Evolutionary conservation across 1,140 invertebrate genomes (phyloP).

Genomic region (Odontomachus brunneus): DNA sequence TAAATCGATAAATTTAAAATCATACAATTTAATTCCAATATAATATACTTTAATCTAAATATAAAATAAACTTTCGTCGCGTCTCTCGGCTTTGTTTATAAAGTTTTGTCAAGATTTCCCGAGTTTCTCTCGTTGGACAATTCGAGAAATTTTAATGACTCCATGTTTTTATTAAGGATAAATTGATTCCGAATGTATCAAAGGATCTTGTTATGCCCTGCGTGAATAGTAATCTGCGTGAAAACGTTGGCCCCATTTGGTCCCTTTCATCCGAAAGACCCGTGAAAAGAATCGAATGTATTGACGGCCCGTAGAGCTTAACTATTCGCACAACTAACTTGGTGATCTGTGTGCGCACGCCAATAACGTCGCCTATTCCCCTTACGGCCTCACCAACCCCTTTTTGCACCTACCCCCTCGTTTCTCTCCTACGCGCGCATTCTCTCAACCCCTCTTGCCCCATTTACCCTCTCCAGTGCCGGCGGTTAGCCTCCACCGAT

Average conservation of each 20-base stretch:
- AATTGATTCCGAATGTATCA: not conserved
- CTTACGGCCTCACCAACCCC: constrained; percentile 50
- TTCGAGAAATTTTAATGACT: not conserved
- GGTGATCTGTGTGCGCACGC: constrained; percentile 71
- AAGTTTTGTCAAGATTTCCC: not conserved
- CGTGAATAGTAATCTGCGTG: not conserved
- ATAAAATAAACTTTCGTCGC: not conserved
- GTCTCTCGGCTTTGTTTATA: not conserved
- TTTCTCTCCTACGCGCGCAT: constrained; percentile 64
- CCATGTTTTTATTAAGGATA: not conserved
- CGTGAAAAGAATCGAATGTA: constrained; percentile 36
- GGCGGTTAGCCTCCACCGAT: constrained; percentile 62
- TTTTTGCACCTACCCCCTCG: not conserved
- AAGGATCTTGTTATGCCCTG: not conserved
- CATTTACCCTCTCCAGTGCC: constrained; percentile 66
- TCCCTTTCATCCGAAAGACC: not conserved
- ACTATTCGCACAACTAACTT: constrained; percentile 72
- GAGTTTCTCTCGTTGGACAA: not conserved
- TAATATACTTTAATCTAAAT: too few species aligned
- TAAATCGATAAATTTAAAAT: not conserved
- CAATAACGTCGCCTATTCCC: constrained; percentile 69
- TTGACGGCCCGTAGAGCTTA: constrained; percentile 69
- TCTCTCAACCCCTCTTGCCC: constrained; percentile 67
- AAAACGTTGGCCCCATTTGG: not conserved
- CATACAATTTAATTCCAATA: not conserved